Evolutionary conservation across 2,797 vertebrate genomes (phyloP).

Genomic region (Mastacembelus armatus): DNA sequence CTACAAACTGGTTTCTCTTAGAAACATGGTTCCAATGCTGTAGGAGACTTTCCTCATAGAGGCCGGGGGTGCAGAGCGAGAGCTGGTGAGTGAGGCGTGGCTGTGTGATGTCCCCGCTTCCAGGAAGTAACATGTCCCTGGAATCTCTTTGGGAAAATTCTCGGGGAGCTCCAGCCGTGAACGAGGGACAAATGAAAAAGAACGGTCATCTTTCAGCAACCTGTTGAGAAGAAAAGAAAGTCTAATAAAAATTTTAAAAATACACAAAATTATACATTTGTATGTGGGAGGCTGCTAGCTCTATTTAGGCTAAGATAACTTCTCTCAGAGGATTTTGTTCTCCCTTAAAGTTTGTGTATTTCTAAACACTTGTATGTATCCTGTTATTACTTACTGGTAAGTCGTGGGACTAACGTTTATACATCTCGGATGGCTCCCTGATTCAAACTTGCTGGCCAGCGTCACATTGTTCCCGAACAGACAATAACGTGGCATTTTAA

Average conservation of each 20-base stretch:
- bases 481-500: conserved; percentile 97
- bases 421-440: conserved; percentile 94
- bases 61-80: conserved; percentile 88
- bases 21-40: conserved; percentile 99
- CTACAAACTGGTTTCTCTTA: conserved; percentile 99
- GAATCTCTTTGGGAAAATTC: conserved; percentile 98
- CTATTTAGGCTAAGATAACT: too few relatives aligned
- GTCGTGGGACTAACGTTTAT: conserved; percentile 98
- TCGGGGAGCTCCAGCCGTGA: conserved; percentile 97
- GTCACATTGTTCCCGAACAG: conserved; percentile 99
- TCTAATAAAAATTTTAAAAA: too few relatives aligned
- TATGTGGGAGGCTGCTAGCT: too few relatives aligned
- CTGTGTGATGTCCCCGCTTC: conserved; percentile 93
- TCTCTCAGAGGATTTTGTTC: too few relatives aligned
- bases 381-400: conserved; percentile 89
- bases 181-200: conserved; percentile 94
- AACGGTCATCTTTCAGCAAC: conserved; percentile 94
- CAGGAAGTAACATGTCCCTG: conserved; percentile 97
- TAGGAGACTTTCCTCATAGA: conserved; percentile 97
- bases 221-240: conserved; percentile 69
- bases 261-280: too few relatives aligned
- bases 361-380: not conserved
- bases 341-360: not conserved
- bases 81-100: conserved; percentile 84
- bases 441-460: conserved; percentile 98